phyloP scores from a whole-genome alignment of 2,113 vertebrate genomes.

The Canis aureus region DNA sequence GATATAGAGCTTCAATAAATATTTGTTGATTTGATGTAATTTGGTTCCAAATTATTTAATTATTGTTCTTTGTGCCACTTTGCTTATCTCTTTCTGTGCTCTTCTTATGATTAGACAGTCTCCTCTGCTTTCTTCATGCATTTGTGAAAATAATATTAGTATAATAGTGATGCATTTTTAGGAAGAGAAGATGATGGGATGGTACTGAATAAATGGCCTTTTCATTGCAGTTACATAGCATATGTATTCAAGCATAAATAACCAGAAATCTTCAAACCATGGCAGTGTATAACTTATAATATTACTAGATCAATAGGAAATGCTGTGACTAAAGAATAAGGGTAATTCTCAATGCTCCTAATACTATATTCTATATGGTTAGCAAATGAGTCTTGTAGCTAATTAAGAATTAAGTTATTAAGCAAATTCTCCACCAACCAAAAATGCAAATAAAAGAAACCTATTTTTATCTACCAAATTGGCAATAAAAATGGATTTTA shows the following conservation, averaged over 20 bases:
- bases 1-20: neutral
- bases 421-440: neutral
- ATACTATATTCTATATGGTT: neutral
- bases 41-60: slow-evolving; percentile 34
- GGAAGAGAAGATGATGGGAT: slow-evolving; percentile 26
- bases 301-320: neutral
- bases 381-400: neutral
- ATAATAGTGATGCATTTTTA: neutral
- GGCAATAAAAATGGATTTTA: slow-evolving; percentile 20
- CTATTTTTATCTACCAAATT: neutral
- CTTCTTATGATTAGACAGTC: neutral
- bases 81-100: neutral
- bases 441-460: neutral
- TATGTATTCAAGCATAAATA: neutral
- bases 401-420: slow-evolving; percentile 25
- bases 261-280: slow-evolving; percentile 8
- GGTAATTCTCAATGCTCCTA: neutral
- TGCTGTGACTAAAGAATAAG: neutral
- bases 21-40: neutral
- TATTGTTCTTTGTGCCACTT: neutral
- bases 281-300: slow-evolving; percentile 11
- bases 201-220: neutral
- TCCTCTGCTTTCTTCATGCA: neutral
- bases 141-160: neutral
- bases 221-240: neutral